phyloP scores from a whole-genome alignment of 2,797 vertebrate species.

The Phrynocephalus guinanensis region DNA sequence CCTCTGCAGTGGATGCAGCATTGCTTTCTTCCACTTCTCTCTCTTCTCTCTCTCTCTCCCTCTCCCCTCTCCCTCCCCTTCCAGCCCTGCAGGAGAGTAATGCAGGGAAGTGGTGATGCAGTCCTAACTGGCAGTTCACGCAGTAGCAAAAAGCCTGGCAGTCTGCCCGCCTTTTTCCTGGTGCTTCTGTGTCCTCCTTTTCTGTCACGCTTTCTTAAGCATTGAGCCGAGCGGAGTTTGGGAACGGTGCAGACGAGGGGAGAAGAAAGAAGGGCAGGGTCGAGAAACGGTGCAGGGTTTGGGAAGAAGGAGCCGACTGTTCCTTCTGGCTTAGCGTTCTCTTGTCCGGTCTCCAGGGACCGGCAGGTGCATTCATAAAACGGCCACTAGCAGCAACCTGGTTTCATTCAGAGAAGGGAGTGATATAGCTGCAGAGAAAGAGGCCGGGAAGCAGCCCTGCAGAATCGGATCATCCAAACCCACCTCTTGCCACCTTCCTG shows the following conservation, averaged over 20 bases:
- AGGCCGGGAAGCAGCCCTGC: too few relatives aligned
- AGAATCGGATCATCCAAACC: background rate
- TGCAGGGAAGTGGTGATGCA: constrained; percentile 19
- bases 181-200: background rate
- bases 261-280: rapidly evolving
- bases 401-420: background rate
- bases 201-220: background rate
- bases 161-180: background rate
- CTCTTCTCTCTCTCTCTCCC: background rate
- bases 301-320: background rate
- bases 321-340: background rate
- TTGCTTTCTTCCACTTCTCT: background rate
- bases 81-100: constrained; percentile 32
- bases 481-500: background rate
- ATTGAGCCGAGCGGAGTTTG: background rate
- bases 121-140: constrained; percentile 19
- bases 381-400: constrained; percentile 4
- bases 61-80: background rate
- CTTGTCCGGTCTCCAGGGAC: background rate
- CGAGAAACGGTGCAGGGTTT: too few relatives aligned
- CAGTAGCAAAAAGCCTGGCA: background rate
- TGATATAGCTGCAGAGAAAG: background rate
- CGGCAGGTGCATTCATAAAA: constrained; percentile 26
- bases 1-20: constrained; percentile 33
- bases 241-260: background rate